These are phyloP conservation scores for Lepidothrix coronata DNA, from an alignment of 2,113 vertebrate genomes.

Conservation along the genomic window DNA sequence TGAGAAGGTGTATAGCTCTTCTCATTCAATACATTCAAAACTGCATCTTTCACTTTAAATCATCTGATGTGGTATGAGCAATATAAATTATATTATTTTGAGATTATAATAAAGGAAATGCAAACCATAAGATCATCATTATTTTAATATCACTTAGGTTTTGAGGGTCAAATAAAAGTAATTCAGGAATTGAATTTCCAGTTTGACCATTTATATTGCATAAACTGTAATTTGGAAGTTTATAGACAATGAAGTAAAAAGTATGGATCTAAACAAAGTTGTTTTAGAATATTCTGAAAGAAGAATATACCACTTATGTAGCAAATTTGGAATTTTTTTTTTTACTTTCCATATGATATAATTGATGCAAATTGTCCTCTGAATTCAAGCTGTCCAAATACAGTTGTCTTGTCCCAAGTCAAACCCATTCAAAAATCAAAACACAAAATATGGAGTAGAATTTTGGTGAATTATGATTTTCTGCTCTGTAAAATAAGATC, in stretches of 20 bases:
- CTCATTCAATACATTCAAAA: not conserved
- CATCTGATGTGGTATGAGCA: not conserved
- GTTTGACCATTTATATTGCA: not conserved
- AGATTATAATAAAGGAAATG: conserved; percentile 20
- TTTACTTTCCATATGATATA: not conserved
- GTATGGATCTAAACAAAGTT: not conserved
- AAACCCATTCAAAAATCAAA: not conserved
- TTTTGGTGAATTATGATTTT: not conserved
- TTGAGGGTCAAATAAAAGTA: conserved; percentile 36
- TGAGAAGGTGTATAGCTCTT: not conserved
- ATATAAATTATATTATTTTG: not conserved
- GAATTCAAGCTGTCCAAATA: not conserved
- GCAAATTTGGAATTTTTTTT: not conserved
- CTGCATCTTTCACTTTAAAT: conserved; percentile 15
- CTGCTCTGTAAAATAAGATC: not conserved
- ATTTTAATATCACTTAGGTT: conserved; percentile 23
- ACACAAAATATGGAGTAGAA: not conserved
- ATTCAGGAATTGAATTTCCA: not conserved
- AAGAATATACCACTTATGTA: not conserved
- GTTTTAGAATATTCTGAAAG: not conserved
- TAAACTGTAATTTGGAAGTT: not conserved
- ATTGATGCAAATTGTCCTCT: not conserved
- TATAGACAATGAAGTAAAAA: not conserved
- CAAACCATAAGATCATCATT: conserved; percentile 19
- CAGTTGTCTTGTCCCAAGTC: not conserved